A percentile compares a stretch with the other conserved stretches of the same genome.
Conservation (phyloP, 2,797 vertebrate genomes). For the Malurus leucopterus region DNA sequence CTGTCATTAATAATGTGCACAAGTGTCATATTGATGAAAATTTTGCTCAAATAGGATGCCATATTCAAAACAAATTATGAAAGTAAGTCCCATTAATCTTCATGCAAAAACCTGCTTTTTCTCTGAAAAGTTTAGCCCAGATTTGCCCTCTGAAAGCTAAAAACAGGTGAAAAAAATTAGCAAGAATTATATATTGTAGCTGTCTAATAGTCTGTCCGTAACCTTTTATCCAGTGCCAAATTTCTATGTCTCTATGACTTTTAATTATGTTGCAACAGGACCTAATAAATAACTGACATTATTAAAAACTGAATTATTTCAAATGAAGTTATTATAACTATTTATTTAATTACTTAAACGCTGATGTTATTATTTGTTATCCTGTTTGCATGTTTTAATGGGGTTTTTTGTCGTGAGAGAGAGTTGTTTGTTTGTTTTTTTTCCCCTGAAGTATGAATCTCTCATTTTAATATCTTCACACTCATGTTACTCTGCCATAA, state of each 20-base stretch:
- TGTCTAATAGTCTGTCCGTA: not conserved
- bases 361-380: not conserved
- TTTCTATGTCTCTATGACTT: not conserved
- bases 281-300: not conserved
- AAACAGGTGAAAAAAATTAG: not conserved
- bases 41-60: not conserved
- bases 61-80: not conserved
- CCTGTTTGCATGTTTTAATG: not conserved
- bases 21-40: not conserved
- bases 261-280: not conserved
- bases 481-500: not conserved
- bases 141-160: not conserved
- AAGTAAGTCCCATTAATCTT: not conserved
- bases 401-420: rapidly evolving
- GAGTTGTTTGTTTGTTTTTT: not conserved
- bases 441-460: not conserved
- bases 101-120: rapidly evolving
- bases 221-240: not conserved
- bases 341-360: not conserved
- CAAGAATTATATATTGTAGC: not conserved
- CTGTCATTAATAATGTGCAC: not conserved
- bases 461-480: not conserved
- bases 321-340: too few relatives aligned
- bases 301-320: not conserved
- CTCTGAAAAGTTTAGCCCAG: not conserved